Evolutionary conservation across 2,888 invertebrate genomes (phyloP).

Genomic region (Agriopis aurantiaria): DNA sequence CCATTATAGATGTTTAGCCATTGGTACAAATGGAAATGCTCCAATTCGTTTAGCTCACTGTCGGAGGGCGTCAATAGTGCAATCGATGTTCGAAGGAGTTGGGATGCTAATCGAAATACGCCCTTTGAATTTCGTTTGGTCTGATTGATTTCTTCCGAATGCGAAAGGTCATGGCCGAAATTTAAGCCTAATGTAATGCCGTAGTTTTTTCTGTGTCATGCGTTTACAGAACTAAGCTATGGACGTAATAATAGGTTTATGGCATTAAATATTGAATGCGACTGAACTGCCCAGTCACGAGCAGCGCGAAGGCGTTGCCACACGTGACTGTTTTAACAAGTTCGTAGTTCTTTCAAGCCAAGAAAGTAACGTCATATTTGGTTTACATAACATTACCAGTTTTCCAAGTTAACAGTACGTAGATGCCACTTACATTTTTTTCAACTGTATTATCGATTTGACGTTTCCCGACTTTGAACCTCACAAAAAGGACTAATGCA

Average conservation of each 20-base stretch:
- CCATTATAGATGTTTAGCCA: slow-evolving; percentile 17
- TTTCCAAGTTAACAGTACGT: not conserved
- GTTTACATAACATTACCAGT: not conserved
- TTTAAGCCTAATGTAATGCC: not conserved
- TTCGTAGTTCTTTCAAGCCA: not conserved
- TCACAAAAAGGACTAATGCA: too few species aligned
- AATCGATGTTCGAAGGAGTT: slow-evolving; percentile 10
- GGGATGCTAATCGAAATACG: slow-evolving; percentile 18
- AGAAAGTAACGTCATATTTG: not conserved
- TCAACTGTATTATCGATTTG: slow-evolving; percentile 3
- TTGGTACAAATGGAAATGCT: slow-evolving; percentile 19
- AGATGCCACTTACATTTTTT: too few species aligned
- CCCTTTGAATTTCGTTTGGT: not conserved
- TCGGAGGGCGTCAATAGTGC: slow-evolving; percentile 3
- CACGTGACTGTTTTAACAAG: slow-evolving; percentile 9
- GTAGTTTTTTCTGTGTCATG: not conserved
- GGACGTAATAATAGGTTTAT: slow-evolving; percentile 11
- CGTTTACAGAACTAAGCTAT: not conserved
- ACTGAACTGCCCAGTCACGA: slow-evolving; percentile 1
- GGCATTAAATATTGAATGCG: slow-evolving; percentile 14
- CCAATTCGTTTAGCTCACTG: slow-evolving; percentile 16
- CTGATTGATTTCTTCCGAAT: slow-evolving; percentile 14
- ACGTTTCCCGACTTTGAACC: not conserved
- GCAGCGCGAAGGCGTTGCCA: not conserved
- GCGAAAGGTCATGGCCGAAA: not conserved